A percentile compares a stretch with the other conserved stretches of the same genome.
phyloP scores from a whole-genome alignment of 2,113 vertebrate genomes.

The Dromas ardeola region DNA sequence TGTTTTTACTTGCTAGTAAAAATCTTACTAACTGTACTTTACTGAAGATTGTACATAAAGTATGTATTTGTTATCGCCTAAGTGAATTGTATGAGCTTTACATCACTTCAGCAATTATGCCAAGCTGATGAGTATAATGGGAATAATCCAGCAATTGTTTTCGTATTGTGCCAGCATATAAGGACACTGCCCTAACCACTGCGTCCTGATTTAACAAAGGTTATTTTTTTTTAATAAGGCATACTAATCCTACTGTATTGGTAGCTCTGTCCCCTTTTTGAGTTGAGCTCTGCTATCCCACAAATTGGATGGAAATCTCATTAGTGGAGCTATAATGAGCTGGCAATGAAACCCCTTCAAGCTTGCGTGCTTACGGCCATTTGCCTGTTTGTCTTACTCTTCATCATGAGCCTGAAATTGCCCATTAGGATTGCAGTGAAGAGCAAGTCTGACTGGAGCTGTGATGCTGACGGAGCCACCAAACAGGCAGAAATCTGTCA shows the following conservation, averaged over 20 bases:
- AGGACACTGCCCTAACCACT: constrained; percentile 9
- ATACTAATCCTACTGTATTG: constrained; percentile 58
- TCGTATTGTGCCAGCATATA: not conserved
- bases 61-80: not conserved
- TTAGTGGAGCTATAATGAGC: constrained; percentile 73
- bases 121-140: constrained; percentile 22
- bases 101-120: constrained; percentile 15
- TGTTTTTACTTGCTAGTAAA: not conserved
- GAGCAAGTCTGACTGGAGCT: constrained; percentile 16
- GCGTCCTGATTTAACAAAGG: constrained; percentile 48
- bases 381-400: constrained; percentile 68
- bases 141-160: constrained; percentile 51
- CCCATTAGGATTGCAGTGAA: constrained; percentile 61
- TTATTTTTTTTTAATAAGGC: constrained; percentile 51
- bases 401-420: constrained; percentile 64
- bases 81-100: constrained; percentile 20
- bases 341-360: constrained; percentile 69
- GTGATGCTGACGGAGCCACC: not conserved
- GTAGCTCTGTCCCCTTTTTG: constrained; percentile 48
- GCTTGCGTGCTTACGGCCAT: constrained; percentile 49
- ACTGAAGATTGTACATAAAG: not conserved
- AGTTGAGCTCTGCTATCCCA: constrained; percentile 57
- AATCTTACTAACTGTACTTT: not conserved
- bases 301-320: constrained; percentile 73
- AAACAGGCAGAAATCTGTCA: constrained; percentile 4